Conservation (phyloP, 2,888 invertebrate species). For the Eurytoma adleriae region DNA sequence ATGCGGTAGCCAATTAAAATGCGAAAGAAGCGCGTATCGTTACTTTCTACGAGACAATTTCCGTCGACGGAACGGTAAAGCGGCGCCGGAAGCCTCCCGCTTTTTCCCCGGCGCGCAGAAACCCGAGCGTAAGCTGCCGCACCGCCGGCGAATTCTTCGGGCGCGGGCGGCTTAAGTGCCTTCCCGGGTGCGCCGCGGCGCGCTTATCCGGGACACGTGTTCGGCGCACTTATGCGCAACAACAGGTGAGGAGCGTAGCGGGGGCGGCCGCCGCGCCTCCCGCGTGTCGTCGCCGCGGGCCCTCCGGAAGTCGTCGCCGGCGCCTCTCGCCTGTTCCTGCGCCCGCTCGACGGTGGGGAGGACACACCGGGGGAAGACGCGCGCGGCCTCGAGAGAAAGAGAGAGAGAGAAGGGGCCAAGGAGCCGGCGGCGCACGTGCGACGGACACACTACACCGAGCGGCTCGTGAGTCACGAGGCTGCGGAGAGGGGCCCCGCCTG, state of each 20-base stretch:
- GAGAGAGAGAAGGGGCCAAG: neutral
- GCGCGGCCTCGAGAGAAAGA: neutral
- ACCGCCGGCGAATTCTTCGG: slow-evolving; percentile 35
- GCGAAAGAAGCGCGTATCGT: no score
- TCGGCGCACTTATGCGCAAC: slow-evolving; percentile 33
- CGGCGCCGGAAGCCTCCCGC: no score
- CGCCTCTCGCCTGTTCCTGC: slow-evolving; percentile 36
- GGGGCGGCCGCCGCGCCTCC: slow-evolving; percentile 38
- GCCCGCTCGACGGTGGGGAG: neutral
- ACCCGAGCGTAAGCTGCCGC: neutral
- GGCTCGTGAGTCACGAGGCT: slow-evolving; percentile 28
- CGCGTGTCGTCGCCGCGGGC: slow-evolving; percentile 42
- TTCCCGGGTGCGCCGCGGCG: slow-evolving; percentile 9
- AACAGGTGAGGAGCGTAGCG: slow-evolving; percentile 57
- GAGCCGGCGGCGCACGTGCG: slow-evolving; percentile 51
- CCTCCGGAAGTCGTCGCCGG: slow-evolving; percentile 33
- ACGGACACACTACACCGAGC: slow-evolving; percentile 56
- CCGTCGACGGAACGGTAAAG: no score
- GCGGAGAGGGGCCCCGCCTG: neutral
- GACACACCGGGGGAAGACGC: neutral
- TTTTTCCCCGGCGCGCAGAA: neutral
- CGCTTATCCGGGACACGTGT: slow-evolving; percentile 57
- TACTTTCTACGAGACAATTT: no score
- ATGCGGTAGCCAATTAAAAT: no score
- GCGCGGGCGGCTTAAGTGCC: slow-evolving; percentile 11